A percentile compares a stretch with the other conserved stretches of the same genome.
phyloP scores from a whole-genome alignment of 2,113 vertebrate species.

The Climacteris rufus region DNA sequence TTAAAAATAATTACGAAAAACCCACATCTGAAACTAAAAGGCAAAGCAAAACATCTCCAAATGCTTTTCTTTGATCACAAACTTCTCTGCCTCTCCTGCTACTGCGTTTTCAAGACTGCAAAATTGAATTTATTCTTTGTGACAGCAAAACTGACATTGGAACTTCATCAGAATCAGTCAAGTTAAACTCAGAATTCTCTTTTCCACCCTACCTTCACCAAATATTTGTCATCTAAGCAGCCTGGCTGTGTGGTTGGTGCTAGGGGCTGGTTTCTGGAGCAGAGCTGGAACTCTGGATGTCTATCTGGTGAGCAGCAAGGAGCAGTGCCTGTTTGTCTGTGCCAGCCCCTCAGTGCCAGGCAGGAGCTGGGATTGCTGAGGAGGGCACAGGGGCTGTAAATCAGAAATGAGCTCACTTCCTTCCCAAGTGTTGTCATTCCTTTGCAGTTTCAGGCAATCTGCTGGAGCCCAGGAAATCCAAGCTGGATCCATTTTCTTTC shows the following conservation, averaged over 20 bases:
- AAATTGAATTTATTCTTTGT: not conserved
- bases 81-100: not conserved
- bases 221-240: not conserved
- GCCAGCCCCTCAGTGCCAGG: not conserved
- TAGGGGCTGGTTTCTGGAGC: not conserved
- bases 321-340: not conserved
- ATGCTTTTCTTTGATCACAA: not conserved
- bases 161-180: not conserved
- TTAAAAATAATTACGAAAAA: constrained; percentile 89
- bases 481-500: not conserved
- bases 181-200: not conserved
- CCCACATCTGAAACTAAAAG: constrained; percentile 80
- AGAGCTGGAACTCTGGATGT: not conserved
- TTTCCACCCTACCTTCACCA: not conserved
- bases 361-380: not conserved
- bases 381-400: not conserved
- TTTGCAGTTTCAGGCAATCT: not conserved
- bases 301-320: not conserved
- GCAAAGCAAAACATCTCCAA: not conserved
- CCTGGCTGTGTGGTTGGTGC: not conserved
- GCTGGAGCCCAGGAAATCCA: not conserved
- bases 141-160: not conserved
- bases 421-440: not conserved
- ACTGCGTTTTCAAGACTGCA: not conserved
- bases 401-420: not conserved